These are phyloP conservation scores for Troides aeacus DNA, from an alignment of 2,888 invertebrate genomes.

Conservation along the genomic window DNA sequence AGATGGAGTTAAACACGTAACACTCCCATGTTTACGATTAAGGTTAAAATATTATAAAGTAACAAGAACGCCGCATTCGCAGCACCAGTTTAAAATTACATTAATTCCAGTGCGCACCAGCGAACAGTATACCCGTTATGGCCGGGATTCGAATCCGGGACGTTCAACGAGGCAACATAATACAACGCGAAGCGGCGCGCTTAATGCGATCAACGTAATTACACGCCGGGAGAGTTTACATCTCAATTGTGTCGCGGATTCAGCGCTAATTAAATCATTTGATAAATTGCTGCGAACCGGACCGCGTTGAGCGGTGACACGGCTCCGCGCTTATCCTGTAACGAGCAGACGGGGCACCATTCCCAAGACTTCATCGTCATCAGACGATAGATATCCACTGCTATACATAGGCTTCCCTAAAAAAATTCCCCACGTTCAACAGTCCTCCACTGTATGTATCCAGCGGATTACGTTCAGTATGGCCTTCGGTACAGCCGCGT, in stretches of 20 bases:
- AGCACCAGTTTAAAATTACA: constrained; percentile 3
- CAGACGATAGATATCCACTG: no score
- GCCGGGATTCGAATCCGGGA: constrained; percentile 11
- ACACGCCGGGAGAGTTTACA: constrained; percentile 33
- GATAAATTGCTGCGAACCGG: constrained; percentile 3
- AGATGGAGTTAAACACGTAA: neutral
- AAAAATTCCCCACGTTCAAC: no score
- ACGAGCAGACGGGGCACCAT: no score
- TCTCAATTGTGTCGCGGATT: constrained; percentile 24
- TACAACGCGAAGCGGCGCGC: constrained; percentile 39
- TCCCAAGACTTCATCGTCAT: no score
- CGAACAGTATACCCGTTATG: constrained; percentile 9
- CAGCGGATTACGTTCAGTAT: no score
- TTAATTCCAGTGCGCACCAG: neutral
- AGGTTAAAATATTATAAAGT: neutral
- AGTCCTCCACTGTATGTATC: no score
- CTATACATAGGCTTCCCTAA: no score
- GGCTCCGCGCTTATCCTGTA: neutral
- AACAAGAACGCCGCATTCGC: neutral
- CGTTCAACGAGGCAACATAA: constrained; percentile 22
- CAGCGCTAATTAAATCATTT: constrained; percentile 11
- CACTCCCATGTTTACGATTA: neutral
- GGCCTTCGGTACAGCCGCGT: no score
- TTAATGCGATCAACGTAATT: constrained; percentile 38
- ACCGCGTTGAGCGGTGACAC: neutral